Evolutionary conservation across 2,113 vertebrate species (phyloP), one percentile per base, ranked within the genome.

Genomic region (Todiramphus saurophagus): DNA sequence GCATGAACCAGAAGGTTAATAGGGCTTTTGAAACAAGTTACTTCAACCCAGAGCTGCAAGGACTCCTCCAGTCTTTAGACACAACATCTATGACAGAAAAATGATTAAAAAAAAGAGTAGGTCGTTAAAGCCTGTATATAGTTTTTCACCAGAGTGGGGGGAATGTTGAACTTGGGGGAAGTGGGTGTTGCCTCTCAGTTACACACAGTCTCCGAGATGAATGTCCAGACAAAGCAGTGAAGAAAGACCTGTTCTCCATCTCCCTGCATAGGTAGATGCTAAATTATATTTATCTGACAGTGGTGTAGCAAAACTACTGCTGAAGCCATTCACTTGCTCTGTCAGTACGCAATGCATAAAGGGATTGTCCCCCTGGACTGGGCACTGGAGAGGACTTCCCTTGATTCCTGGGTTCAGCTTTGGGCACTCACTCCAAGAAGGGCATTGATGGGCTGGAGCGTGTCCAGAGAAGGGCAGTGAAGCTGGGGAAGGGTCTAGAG

Each of bases 241-340:
- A n/a, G 11, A 20, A 6, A 80, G 46, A 25, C 6, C 39, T n/a
- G 33, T 15, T 16, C 48, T 28, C 13, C 46, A 8, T 5, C 10
- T 13, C 20, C 18, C 13, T 5, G 5, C 20, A 5, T 3, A 18
- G 30, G 60, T 3, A 21, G 8, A 16, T 4, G 25, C 6, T 4
- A 15, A 39, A 4, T 10, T 8, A 33, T 20, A 66, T 44, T 37
- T 13, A 23, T 33, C 33, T 39, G 51, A 16, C 13, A 37, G 1
- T 1, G 8, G 44, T 13, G 10, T 5, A 37, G 31, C 31, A 55
- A 53, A 27, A 20, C 76, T 39, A 23, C 10, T 31, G 31, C 2
- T 12, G 7, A 43, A 77, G 16, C 16, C n/a, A 9, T 27, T 46
- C 13, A 27, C 51, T 21, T 14, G 9, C 14, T 17, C 50, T 27